A percentile compares a stretch with the other conserved stretches of the same genome.
Evolutionary conservation across 2,797 vertebrate species (phyloP).

Genomic region (Pipistrellus pygmaeus): DNA sequence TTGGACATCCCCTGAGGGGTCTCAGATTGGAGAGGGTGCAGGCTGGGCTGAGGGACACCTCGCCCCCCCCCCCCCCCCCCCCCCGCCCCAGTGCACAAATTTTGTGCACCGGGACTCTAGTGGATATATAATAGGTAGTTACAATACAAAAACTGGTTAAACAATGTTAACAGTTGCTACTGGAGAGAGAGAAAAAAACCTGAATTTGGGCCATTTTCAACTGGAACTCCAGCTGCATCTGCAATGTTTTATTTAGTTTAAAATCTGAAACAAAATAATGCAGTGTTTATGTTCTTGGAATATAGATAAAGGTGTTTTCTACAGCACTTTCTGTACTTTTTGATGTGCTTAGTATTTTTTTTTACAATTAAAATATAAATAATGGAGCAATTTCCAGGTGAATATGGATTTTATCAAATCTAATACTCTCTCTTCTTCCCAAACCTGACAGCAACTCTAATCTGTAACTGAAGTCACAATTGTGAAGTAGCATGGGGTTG

Average conservation of each 20-base stretch:
- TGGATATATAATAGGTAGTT: not conserved
- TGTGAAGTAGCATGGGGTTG: not conserved
- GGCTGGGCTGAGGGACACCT: too few relatives aligned
- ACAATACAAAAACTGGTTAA: not conserved
- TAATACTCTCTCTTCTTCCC: not conserved
- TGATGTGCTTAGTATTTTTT: not conserved
- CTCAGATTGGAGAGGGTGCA: too few relatives aligned
- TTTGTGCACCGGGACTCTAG: too few relatives aligned
- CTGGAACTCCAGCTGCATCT: not conserved
- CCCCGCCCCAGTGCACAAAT: too few relatives aligned
- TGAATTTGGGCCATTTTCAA: slow-evolving; percentile 13
- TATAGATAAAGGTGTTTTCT: not conserved
- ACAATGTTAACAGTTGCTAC: not conserved
- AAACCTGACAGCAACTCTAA: not conserved
- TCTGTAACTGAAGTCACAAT: not conserved
- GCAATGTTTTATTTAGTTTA: slow-evolving; percentile 11
- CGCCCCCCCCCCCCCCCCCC: fast-evolving
- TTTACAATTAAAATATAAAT: not conserved
- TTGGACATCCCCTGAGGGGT: too few relatives aligned
- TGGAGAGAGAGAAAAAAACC: not conserved
- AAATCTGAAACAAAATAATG: slow-evolving; percentile 8
- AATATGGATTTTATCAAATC: not conserved
- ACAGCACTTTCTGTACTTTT: not conserved
- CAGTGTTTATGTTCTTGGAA: not conserved
- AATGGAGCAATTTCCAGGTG: slow-evolving; percentile 6